Base-by-base conservation (phyloP, 2,888 invertebrate genomes). In the Actias luna region DNA sequence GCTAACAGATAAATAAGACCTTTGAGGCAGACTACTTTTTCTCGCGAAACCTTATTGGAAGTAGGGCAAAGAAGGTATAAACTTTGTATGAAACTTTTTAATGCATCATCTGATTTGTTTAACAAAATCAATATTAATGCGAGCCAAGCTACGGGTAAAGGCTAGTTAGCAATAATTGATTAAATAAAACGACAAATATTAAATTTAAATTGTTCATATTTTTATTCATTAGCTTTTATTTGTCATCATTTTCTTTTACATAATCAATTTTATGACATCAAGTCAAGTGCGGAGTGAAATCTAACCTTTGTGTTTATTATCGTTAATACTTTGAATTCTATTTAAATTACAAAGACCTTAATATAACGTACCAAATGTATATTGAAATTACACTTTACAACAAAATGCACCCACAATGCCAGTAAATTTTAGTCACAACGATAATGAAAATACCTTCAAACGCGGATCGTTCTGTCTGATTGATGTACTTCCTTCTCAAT, bases 371-470 rank as follows among this genome's bases (percentile, higher is more conserved):
- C n/a, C 5, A 39, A n/a, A 4, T 1, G 2, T 12, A 25, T 25
- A 50, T 50, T 22, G 25, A 25, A 50, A 50, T 25, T 4, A 3
- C 12, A 12, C 2, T 50, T 50, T 18, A 7, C 8, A 2, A 12
- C 10, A 50, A 50, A 25, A 25, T 50, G 25, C 3, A 50, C 25
- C 18, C 5, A 50, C 5, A 50, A 25, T 25, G 12, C 12, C 12
- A 10, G 10, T 46, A 0, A 50, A 12, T 50, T 50, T 12, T 50
- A 25, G 25, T 50, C 12, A 4, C 46, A 50, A 50, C 12, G 1
- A 25, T 12, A 50, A 25, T 12, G 12, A 1, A 63, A 60, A 64
- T 70, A 81, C 82, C 72, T 68, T 71, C 66, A 65, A 80, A 82
- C 12, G 67, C 64, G 0, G 74, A 69, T 25, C 27, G 61, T 0